Percentiles rank a stretch among this genome's conserved stretches.
Evolutionary conservation across 2,113 vertebrate genomes (phyloP).

Genomic region (Fregata magnificens): DNA sequence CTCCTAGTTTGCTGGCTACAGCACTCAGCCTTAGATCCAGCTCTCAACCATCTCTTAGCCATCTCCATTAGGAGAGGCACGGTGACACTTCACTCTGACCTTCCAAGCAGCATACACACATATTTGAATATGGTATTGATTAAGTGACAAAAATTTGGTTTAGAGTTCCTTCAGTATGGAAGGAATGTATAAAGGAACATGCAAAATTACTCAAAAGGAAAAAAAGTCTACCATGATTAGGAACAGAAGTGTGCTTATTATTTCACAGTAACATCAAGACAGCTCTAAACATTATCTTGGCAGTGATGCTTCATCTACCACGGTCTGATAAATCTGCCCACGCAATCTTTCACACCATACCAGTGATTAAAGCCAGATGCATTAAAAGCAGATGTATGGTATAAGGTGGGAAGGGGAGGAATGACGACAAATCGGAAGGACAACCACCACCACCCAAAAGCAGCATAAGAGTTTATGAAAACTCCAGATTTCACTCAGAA

Average conservation of each 20-base stretch:
- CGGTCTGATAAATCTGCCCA: not conserved
- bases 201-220: not conserved
- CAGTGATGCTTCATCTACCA: not conserved
- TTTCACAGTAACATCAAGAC: not conserved
- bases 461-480: not conserved
- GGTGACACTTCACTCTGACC: not conserved
- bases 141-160: not conserved
- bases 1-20: rapidly evolving
- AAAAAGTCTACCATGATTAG: not conserved
- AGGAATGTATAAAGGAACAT: not conserved
- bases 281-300: not conserved
- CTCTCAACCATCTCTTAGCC: not conserved
- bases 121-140: not conserved
- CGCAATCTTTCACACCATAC: not conserved
- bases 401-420: not conserved
- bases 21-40: not conserved
- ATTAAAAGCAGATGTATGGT: not conserved
- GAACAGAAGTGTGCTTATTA: not conserved
- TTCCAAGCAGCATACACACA: not conserved
- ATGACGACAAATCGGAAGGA: not conserved
- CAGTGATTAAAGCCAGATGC: not conserved
- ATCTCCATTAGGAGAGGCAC: rapidly evolving
- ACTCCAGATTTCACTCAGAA: not conserved
- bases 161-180: not conserved
- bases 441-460: not conserved